Evolutionary conservation across 23 tunicate genomes (phyloP).

Genomic region (Trididemnum miniatum): DNA sequence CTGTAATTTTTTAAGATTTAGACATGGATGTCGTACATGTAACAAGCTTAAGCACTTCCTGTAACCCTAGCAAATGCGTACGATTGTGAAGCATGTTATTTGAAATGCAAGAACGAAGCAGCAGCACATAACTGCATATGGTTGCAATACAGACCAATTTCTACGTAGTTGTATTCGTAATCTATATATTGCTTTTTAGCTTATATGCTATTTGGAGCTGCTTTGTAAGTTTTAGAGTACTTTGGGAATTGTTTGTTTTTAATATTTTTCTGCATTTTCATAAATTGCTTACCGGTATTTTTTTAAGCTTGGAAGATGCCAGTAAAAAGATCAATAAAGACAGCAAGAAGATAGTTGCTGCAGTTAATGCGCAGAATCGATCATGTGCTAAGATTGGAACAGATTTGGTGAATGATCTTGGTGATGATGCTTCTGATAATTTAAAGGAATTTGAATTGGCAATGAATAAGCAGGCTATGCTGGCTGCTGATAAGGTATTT

Average conservation of each 20-base stretch:
- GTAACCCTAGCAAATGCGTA: too few species aligned
- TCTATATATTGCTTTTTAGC: neutral
- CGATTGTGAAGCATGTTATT: too few species aligned
- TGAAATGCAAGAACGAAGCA: too few species aligned
- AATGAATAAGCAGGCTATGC: slow-evolving; percentile 46
- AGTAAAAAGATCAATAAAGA: slow-evolving; percentile 65
- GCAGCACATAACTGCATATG: too few species aligned
- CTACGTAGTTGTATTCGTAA: too few species aligned
- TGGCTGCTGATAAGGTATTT: slow-evolving; percentile 45
- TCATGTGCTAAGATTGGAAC: slow-evolving; percentile 54
- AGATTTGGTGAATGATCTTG: slow-evolving; percentile 32
- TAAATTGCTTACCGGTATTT: too few species aligned
- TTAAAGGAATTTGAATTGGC: slow-evolving; percentile 34
- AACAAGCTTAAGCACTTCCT: too few species aligned
- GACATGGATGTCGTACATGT: too few species aligned
- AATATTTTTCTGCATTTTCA: neutral
- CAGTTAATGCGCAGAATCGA: slow-evolving; percentile 35
- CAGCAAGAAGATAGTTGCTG: slow-evolving; percentile 45
- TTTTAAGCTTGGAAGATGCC: slow-evolving; percentile 64
- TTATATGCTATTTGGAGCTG: neutral
- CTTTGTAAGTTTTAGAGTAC: neutral
- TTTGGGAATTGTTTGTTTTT: neutral
- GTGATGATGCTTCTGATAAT: slow-evolving; percentile 34
- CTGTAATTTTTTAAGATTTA: too few species aligned
- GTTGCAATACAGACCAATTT: too few species aligned